These are phyloP conservation scores for Pogona vitticeps DNA, from an alignment of 2,113 vertebrate species.

Conservation along the genomic window DNA sequence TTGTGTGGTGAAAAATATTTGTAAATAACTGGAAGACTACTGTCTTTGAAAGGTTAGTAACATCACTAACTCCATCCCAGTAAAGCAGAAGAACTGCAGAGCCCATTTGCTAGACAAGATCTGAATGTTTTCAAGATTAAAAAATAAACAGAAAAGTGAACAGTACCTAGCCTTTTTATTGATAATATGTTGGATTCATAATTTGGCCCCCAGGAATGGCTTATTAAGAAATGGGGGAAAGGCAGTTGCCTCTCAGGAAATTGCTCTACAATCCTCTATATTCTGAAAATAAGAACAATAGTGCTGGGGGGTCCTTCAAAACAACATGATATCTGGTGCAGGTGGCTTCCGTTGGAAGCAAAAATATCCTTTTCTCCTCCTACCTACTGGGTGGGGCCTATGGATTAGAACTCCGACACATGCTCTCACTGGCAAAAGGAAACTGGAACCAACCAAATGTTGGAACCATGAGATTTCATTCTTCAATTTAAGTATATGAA, in stretches of 20 bases:
- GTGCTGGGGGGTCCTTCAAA: not conserved
- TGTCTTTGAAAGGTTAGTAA: not conserved
- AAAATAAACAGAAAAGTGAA: not conserved
- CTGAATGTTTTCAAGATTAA: not conserved
- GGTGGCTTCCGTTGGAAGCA: too few relatives aligned
- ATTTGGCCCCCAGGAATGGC: not conserved
- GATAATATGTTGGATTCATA: not conserved
- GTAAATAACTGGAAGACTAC: not conserved
- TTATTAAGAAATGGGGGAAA: not conserved
- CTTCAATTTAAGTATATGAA: slow-evolving; percentile 43
- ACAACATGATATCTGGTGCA: not conserved
- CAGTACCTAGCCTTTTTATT: not conserved
- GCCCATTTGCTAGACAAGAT: not conserved
- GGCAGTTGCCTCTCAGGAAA: not conserved
- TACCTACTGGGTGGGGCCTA: not conserved
- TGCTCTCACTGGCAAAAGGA: not conserved
- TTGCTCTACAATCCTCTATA: not conserved
- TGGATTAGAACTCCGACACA: not conserved
- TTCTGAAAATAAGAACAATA: not conserved
- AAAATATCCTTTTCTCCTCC: not conserved
- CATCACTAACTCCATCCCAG: not conserved
- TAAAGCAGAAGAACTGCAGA: not conserved
- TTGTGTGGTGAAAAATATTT: not conserved
- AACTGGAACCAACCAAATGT: not conserved
- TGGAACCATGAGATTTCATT: slow-evolving; percentile 16